Conservation (phyloP, 2,113 vertebrate genomes). For the Proterorhinus semilunaris region DNA sequence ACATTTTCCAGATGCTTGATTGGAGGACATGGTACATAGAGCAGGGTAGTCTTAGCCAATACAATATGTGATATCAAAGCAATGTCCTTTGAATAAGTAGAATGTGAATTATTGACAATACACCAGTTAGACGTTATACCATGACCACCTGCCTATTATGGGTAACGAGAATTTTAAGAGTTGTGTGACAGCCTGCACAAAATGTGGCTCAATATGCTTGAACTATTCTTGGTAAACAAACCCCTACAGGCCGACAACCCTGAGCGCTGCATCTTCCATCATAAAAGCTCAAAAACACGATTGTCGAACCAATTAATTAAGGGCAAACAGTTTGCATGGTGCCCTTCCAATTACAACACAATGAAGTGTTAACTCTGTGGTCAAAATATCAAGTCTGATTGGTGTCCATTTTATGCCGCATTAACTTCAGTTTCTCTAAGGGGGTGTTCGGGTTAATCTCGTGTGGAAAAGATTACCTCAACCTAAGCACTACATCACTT, state of each 20-base stretch:
- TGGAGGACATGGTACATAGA: conserved; percentile 22
- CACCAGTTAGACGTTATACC: not conserved
- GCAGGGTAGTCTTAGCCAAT: conserved; percentile 19
- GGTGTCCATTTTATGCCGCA: conserved; percentile 8
- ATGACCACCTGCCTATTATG: not conserved
- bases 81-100: conserved; percentile 12
- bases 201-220: no score
- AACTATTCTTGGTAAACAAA: no score
- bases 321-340: no score
- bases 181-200: no score
- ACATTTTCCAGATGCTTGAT: conserved; percentile 41
- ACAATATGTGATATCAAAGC: conserved; percentile 20
- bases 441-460: not conserved
- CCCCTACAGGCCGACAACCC: no score
- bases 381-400: not conserved
- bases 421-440: conserved; percentile 21
- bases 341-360: not conserved
- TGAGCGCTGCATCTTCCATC: no score
- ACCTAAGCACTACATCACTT: conserved; percentile 22
- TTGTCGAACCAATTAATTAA: no score
- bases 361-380: not conserved
- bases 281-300: no score
- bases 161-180: no score
- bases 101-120: conserved; percentile 21
- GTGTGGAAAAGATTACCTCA: conserved; percentile 21